Percentiles rank a stretch among this genome's conserved stretches.
Evolutionary conservation across 2,797 vertebrate species (phyloP).

Genomic region (Peromyscus attwateri): DNA sequence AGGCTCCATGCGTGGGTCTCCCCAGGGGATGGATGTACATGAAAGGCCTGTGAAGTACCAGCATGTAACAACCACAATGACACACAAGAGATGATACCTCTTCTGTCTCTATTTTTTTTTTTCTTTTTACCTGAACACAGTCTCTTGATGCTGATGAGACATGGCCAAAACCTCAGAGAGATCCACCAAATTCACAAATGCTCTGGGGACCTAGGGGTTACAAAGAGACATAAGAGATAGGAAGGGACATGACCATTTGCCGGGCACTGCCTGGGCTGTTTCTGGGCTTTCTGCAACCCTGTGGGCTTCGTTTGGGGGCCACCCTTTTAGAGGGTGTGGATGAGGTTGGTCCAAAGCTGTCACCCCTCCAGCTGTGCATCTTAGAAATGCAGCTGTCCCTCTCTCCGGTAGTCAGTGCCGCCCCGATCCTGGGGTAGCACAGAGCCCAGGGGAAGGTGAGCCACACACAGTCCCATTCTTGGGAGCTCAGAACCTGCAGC

Average conservation of each 20-base stretch:
- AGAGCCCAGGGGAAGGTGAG: neutral
- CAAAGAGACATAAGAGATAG: neutral
- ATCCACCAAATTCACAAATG: slow-evolving; percentile 89
- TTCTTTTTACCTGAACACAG: slow-evolving; percentile 83
- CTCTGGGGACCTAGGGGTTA: slow-evolving; percentile 87
- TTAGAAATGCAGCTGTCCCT: neutral
- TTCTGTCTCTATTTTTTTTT: slow-evolving; percentile 21
- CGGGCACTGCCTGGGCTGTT: fast-evolving
- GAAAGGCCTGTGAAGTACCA: neutral
- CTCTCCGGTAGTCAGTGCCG: neutral
- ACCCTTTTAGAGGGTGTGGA: neutral
- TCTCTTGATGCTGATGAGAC: slow-evolving; percentile 62
- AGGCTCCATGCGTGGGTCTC: neutral
- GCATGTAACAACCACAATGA: fast-evolving
- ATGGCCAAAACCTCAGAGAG: slow-evolving; percentile 75
- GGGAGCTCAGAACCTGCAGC: neutral
- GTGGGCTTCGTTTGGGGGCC: neutral
- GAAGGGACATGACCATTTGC: neutral
- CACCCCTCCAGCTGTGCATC: neutral
- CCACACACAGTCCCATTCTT: neutral
- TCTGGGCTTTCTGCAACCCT: neutral
- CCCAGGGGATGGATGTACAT: fast-evolving
- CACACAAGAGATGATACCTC: no score
- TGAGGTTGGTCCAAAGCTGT: neutral
- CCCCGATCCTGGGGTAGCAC: fast-evolving